These are phyloP conservation scores for Python bivittatus DNA, from an alignment of 2,113 vertebrate species.

Conservation along the genomic window DNA sequence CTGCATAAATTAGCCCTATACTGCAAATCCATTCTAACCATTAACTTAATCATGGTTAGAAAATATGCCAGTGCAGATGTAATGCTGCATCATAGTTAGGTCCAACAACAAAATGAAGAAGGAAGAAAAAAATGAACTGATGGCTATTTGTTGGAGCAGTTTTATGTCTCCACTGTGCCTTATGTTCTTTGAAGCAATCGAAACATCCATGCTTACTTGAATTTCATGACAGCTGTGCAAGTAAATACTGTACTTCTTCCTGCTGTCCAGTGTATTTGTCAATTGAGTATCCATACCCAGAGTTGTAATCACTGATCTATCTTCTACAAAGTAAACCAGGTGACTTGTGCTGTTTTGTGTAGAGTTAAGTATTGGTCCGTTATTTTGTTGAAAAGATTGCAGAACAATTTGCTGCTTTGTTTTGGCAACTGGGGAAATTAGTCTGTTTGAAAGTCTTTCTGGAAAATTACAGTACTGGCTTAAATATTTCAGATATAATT, in stretches of 20 bases:
- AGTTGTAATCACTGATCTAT: background rate
- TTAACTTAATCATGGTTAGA: background rate
- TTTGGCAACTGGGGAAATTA: background rate
- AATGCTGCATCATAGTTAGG: background rate
- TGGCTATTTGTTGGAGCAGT: background rate
- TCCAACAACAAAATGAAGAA: background rate
- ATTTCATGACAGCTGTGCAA: background rate
- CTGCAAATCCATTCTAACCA: background rate
- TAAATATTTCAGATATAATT: background rate
- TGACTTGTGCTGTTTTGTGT: background rate
- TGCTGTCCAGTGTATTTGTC: background rate
- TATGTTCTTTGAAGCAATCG: background rate
- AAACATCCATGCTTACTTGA: background rate
- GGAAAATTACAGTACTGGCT: background rate
- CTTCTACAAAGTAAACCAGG: background rate
- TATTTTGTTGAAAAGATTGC: background rate
- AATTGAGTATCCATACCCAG: background rate
- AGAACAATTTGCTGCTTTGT: background rate
- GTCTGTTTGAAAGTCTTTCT: background rate
- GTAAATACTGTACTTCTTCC: background rate
- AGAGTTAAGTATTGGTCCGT: background rate
- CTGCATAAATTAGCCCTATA: background rate
- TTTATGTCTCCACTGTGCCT: background rate
- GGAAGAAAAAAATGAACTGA: background rate
- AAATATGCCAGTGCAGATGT: background rate